phyloP scores from a whole-genome alignment of 2,113 vertebrate genomes.

The Grammomys dolichurus region DNA sequence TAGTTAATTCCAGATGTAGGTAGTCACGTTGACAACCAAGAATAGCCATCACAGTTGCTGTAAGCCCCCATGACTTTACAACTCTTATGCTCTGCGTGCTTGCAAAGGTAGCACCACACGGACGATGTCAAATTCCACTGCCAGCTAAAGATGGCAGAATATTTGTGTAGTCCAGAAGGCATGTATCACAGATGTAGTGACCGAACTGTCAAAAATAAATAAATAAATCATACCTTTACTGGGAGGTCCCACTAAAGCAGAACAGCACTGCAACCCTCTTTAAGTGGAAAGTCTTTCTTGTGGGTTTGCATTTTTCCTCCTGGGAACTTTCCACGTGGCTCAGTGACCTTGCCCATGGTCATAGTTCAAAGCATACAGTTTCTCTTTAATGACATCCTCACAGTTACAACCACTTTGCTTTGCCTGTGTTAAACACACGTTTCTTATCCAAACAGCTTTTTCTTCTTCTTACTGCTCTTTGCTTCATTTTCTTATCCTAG shows the following conservation, averaged over 20 bases:
- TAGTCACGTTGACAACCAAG: not conserved
- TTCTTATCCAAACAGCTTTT: not conserved
- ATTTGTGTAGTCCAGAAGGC: not conserved
- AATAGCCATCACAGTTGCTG: too few species aligned
- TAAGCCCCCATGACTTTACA: not conserved
- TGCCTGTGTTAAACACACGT: not conserved
- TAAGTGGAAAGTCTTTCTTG: not conserved
- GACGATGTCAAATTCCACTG: too few species aligned
- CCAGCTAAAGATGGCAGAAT: not conserved
- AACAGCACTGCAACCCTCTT: not conserved
- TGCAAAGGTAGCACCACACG: not conserved
- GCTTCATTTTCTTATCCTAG: not conserved
- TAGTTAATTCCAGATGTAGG: not conserved
- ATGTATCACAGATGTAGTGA: not conserved
- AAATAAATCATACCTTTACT: not conserved
- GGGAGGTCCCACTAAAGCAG: not conserved
- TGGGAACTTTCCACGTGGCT: not conserved
- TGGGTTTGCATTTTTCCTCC: not conserved
- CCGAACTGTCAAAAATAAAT: not conserved
- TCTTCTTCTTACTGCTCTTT: not conserved
- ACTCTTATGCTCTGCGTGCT: not conserved
- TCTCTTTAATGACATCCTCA: too few species aligned
- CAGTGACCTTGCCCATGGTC: not conserved
- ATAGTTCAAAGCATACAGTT: not conserved
- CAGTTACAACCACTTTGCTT: not conserved